Percentiles rank a stretch among this genome's conserved stretches.
Conservation (phyloP, 2,797 vertebrate species). For the Acipenser ruthenus region DNA sequence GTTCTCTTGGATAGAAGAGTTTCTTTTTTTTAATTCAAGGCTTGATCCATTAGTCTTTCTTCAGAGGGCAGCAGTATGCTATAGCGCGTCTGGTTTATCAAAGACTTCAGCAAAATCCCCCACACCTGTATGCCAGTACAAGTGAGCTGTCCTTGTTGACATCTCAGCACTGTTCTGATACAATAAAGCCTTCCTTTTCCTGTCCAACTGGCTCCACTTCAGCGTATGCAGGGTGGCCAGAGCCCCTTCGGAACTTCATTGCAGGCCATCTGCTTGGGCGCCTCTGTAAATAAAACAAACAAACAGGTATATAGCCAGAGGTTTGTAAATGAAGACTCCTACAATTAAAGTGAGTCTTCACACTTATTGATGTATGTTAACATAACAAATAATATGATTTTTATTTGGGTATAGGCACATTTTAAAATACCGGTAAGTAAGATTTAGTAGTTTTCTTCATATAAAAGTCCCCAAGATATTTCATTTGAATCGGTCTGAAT, state of each 20-base stretch:
- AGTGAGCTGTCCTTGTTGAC: conserved; percentile 51
- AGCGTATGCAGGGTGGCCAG: conserved; percentile 87
- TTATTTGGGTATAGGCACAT: too few relatives aligned
- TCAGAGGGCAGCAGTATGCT: conserved; percentile 51
- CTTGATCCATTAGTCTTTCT: conserved; percentile 43
- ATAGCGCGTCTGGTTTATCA: conserved; percentile 36
- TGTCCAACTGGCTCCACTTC: conserved; percentile 91
- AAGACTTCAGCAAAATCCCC: conserved; percentile 34
- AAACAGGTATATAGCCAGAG: too few relatives aligned
- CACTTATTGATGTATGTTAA: too few relatives aligned
- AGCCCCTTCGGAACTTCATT: conserved; percentile 94
- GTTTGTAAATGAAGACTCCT: too few relatives aligned
- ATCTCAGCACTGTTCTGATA: conserved; percentile 93
- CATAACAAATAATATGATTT: too few relatives aligned
- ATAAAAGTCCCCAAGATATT: too few relatives aligned
- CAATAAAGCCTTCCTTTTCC: conserved; percentile 96
- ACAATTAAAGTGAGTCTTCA: too few relatives aligned
- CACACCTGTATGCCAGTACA: conserved; percentile 67
- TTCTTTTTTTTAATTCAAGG: conserved; percentile 35
- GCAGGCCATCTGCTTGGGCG: conserved; percentile 95
- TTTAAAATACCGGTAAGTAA: too few relatives aligned
- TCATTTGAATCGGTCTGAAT: too few relatives aligned
- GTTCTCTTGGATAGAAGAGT: conserved; percentile 31
- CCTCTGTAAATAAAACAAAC: conserved; percentile 53
- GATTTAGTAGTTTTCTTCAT: too few relatives aligned